A percentile compares a stretch with the other conserved stretches of the same genome.
phyloP scores from a whole-genome alignment of 2,888 invertebrate genomes.

The Holacanthella duospinosa region DNA sequence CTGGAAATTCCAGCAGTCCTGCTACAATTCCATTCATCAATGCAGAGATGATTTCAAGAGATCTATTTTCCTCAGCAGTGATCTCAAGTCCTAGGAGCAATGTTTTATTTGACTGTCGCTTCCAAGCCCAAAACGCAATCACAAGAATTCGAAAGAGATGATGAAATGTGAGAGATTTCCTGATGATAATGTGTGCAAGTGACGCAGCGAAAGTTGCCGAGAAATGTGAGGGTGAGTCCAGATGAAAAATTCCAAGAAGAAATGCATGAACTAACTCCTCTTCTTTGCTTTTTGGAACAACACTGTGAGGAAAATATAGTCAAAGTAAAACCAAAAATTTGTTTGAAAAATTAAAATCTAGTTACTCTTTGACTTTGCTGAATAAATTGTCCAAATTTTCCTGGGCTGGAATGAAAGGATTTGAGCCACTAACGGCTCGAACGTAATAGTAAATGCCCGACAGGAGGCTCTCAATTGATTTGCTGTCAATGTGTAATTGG shows the following conservation, averaged over 20 bases:
- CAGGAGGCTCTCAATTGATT: constrained; percentile 61
- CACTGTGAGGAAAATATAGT: neutral
- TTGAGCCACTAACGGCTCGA: constrained; percentile 67
- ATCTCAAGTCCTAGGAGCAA: constrained; percentile 10
- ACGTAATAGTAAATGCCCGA: constrained; percentile 78
- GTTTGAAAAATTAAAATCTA: neutral
- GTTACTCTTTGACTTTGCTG: constrained; percentile 13
- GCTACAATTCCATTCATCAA: constrained; percentile 28
- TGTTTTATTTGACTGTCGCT: constrained; percentile 26
- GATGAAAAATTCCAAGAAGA: constrained; percentile 15
- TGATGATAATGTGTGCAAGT: constrained; percentile 25
- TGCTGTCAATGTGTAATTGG: constrained; percentile 60
- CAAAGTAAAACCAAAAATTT: neutral
- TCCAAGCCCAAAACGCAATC: constrained; percentile 33
- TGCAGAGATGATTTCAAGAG: constrained; percentile 29
- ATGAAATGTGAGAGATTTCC: constrained; percentile 24
- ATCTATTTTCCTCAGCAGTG: constrained; percentile 9
- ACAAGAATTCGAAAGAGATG: constrained; percentile 33
- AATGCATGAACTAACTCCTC: constrained; percentile 25
- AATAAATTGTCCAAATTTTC: constrained; percentile 53
- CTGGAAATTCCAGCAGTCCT: constrained; percentile 23
- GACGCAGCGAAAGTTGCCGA: constrained; percentile 12
- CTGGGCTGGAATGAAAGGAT: constrained; percentile 73
- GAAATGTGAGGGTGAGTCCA: neutral
- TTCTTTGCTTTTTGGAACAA: constrained; percentile 7